Evolutionary conservation across 1,140 invertebrate genomes (phyloP), one percentile per base, ranked within the genome.

Genomic region (Berghia stephanieae): DNA sequence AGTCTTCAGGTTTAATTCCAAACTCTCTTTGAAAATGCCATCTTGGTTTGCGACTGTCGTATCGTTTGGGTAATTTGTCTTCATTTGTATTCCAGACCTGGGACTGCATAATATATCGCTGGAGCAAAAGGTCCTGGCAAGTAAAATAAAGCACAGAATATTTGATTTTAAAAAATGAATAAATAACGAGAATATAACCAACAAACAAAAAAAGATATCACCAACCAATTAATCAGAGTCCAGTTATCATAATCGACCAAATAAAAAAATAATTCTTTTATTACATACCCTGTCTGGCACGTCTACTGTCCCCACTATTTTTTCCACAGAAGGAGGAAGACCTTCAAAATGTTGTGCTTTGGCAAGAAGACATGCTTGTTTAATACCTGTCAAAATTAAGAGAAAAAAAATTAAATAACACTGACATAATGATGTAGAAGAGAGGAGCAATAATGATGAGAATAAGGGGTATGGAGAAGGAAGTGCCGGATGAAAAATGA

Each of bases 11-110:
- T 6, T 93, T 92, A 49, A 96, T 93, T 27, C 95, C 95, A 85
- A 93, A 93, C 75, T 91, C 88, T 82, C 93, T 91, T 18, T 93
- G 92, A 86, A 94, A 94, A 80, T 92, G 92, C 87, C 90, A 95
- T 24, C 92, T 92, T 55, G 94, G 93, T 83, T 93, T 92, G 43
- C 91, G 84, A 8, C 92, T 90, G 85, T 95, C 92, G 88, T 93
- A 93, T 0, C 91, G 89, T 89, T 93, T 94, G 13, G 94, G 94
- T 63, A 96, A 86, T 84, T 93, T 93, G 77, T 93, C 90, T 87
- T 95, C 94, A 83, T 94, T 91, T 44, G 93, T 92, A 90, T 96
- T 95, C 91, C 94, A 95, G 66, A 95, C 88, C 85, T 93, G 92
- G 1, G 94, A 92, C 73, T 92, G 92, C 78, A 93, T 87, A 72